Percentiles rank a stretch among this genome's conserved stretches.
These are phyloP conservation scores for Leptinotarsa texana DNA, from an alignment of 1,140 invertebrate genomes.

Conservation along the genomic window DNA sequence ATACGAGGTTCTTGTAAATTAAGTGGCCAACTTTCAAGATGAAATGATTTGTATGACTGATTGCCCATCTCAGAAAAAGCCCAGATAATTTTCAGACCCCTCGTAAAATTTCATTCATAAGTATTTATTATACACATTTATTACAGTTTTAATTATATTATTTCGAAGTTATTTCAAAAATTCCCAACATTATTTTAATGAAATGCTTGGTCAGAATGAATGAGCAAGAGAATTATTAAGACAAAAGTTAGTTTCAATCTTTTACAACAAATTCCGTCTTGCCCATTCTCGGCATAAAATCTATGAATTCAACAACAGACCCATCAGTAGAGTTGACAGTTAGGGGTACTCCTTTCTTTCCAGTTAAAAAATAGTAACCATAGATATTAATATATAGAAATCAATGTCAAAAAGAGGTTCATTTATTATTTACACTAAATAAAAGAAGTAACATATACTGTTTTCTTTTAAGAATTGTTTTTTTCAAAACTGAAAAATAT, in stretches of 20 bases:
- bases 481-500: too few relatives aligned
- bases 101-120: conserved; percentile 4
- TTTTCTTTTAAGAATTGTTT: too few relatives aligned
- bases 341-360: neutral
- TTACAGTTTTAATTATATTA: conserved; percentile 1
- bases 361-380: too few relatives aligned
- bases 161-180: conserved; percentile 1
- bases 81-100: neutral
- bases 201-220: neutral
- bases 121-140: conserved; percentile 4
- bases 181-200: neutral
- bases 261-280: neutral
- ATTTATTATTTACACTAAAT: too few relatives aligned
- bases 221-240: neutral
- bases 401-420: too few relatives aligned
- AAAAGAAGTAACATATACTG: too few relatives aligned
- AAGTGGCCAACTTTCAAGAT: neutral
- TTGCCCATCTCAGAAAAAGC: neutral
- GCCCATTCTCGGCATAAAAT: conserved; percentile 4
- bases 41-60: neutral
- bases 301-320: conserved; percentile 14
- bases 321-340: neutral
- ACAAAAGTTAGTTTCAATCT: neutral
- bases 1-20: neutral
- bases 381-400: too few relatives aligned